Evolutionary conservation across 2,888 invertebrate genomes (phyloP).

Genomic region (Trichacis sp.): DNA sequence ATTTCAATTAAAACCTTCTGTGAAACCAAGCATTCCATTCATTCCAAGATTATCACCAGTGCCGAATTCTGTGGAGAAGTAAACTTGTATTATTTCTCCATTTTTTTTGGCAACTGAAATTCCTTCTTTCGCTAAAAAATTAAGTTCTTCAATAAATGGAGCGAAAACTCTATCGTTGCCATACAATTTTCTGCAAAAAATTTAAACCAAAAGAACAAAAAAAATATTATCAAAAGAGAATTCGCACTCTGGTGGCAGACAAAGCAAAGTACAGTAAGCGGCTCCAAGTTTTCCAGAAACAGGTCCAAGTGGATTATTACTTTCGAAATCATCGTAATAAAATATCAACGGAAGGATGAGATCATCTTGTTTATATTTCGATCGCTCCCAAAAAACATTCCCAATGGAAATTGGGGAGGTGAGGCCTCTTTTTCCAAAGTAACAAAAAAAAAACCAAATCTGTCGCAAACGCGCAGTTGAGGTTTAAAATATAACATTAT

Average conservation of each 20-base stretch:
- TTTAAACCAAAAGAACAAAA: slow-evolving; percentile 41
- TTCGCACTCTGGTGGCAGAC: slow-evolving; percentile 37
- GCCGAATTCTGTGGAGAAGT: too few relatives aligned
- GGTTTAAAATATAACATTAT: too few relatives aligned
- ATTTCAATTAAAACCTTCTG: too few relatives aligned
- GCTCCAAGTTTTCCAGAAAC: slow-evolving; percentile 48
- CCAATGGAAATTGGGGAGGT: too few relatives aligned
- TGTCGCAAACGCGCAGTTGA: too few relatives aligned
- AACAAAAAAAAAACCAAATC: too few relatives aligned
- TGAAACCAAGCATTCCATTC: too few relatives aligned
- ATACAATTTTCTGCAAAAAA: slow-evolving; percentile 33
- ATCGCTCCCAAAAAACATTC: too few relatives aligned
- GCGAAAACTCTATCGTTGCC: slow-evolving; percentile 42
- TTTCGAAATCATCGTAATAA: slow-evolving; percentile 48
- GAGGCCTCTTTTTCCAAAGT: too few relatives aligned
- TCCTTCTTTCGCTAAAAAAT: slow-evolving; percentile 36
- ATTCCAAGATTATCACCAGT: too few relatives aligned
- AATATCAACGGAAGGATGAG: slow-evolving; percentile 34
- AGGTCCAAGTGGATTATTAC: slow-evolving; percentile 43
- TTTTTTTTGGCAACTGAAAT: slow-evolving; percentile 3
- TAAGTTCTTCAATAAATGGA: slow-evolving; percentile 42
- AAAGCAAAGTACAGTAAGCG: slow-evolving; percentile 42
- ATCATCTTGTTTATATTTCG: slow-evolving; percentile 19
- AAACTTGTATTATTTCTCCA: too few relatives aligned
- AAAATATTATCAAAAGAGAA: slow-evolving; percentile 45